phyloP scores from a whole-genome alignment of 2,113 vertebrate species.

The Cryptomyrus ogoouensis region DNA sequence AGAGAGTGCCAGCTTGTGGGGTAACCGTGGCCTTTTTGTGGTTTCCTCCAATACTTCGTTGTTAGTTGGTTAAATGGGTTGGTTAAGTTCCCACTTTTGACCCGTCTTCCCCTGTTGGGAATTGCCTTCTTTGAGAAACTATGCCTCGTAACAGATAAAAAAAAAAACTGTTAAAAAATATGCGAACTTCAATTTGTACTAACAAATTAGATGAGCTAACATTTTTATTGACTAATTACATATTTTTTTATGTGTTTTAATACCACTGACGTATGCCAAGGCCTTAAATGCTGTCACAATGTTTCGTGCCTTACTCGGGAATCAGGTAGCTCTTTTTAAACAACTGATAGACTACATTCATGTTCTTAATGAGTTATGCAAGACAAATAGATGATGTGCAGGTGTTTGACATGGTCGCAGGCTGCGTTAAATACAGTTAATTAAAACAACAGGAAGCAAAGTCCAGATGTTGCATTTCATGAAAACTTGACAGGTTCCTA shows the following conservation, averaged over 20 bases:
- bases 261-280: not conserved
- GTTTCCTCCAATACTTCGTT: not conserved
- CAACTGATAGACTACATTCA: not conserved
- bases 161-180: not conserved
- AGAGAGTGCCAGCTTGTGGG: not conserved
- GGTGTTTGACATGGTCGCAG: not conserved
- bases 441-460: not conserved
- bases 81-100: not conserved
- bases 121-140: not conserved
- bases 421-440: not conserved
- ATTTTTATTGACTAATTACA: not conserved
- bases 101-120: not conserved
- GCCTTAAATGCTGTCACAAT: not conserved
- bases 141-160: not conserved
- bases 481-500: not conserved
- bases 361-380: not conserved
- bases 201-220: not conserved
- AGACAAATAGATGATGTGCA: not conserved
- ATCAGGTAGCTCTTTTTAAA: not conserved
- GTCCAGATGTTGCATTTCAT: not conserved
- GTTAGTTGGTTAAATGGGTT: not conserved
- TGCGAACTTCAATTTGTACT: not conserved
- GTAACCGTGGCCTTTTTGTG: not conserved
- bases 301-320: not conserved
- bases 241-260: not conserved